Evolutionary conservation across 2,797 vertebrate species (phyloP).

Genomic region (Anomalospiza imberbis): DNA sequence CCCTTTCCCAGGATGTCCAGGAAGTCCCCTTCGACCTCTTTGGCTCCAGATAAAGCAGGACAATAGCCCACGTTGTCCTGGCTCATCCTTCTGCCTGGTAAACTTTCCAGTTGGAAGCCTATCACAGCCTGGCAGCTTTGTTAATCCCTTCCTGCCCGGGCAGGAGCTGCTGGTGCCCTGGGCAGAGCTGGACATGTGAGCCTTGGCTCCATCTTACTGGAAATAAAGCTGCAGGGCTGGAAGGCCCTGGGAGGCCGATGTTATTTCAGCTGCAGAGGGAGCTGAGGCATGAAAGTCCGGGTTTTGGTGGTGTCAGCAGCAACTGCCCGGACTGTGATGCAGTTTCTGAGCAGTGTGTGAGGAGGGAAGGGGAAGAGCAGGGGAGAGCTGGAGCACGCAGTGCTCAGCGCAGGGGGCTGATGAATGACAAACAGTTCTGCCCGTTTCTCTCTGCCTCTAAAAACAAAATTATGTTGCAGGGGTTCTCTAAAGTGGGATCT

Average conservation of each 20-base stretch:
- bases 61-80: conserved; percentile 17
- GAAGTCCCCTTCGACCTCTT: conserved; percentile 5
- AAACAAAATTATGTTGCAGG: background rate
- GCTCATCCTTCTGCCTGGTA: conserved; percentile 8
- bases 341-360: background rate
- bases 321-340: background rate
- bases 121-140: background rate
- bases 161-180: conserved; percentile 6
- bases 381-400: background rate
- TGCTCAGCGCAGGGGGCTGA: background rate
- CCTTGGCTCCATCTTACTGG: background rate
- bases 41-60: conserved; percentile 1
- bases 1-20: background rate
- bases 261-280: conserved; percentile 50
- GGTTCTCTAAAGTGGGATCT: background rate
- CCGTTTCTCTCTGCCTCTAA: background rate
- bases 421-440: background rate
- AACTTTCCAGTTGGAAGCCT: background rate
- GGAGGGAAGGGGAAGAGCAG: background rate
- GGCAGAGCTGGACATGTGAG: background rate
- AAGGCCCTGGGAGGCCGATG: background rate
- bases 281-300: background rate
- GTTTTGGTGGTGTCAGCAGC: conserved; percentile 57
- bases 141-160: conserved; percentile 31
- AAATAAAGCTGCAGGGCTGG: background rate